phyloP scores from a whole-genome alignment of 2,888 invertebrate genomes.

The Leucania comma region DNA sequence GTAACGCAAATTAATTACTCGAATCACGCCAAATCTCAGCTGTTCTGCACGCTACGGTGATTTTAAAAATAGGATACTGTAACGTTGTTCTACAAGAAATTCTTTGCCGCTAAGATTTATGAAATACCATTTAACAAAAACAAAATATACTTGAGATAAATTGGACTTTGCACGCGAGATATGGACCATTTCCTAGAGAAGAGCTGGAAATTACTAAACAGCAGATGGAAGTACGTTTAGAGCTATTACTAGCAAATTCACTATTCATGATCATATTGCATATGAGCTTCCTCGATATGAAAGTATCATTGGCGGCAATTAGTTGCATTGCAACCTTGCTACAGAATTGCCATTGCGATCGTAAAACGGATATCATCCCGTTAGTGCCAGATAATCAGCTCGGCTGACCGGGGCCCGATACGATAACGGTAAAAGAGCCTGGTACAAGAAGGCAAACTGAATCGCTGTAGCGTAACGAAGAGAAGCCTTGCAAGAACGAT shows the following conservation, averaged over 20 bases:
- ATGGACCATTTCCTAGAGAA: slow-evolving; percentile 58
- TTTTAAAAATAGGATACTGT: slow-evolving; percentile 66
- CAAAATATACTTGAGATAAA: slow-evolving; percentile 48
- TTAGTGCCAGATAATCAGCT: slow-evolving; percentile 82
- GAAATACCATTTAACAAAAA: slow-evolving; percentile 58
- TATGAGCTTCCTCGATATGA: slow-evolving; percentile 39
- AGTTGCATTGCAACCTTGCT: slow-evolving; percentile 61
- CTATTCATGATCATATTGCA: slow-evolving; percentile 10
- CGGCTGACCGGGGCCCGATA: slow-evolving; percentile 72
- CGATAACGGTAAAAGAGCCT: slow-evolving; percentile 80
- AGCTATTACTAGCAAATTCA: slow-evolving; percentile 42
- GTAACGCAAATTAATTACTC: slow-evolving; percentile 66
- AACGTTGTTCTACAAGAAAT: slow-evolving; percentile 61
- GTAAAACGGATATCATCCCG: slow-evolving; percentile 80
- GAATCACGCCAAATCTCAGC: slow-evolving; percentile 68
- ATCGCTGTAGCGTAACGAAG: slow-evolving; percentile 77
- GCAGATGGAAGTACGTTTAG: slow-evolving; percentile 24
- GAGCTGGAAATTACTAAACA: slow-evolving; percentile 37
- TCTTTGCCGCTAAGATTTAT: slow-evolving; percentile 57
- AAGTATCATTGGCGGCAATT: slow-evolving; percentile 59
- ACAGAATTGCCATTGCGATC: slow-evolving; percentile 65
- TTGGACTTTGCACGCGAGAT: slow-evolving; percentile 39
- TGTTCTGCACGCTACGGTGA: slow-evolving; percentile 68
- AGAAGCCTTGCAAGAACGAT: slow-evolving; percentile 86
- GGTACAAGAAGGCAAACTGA: slow-evolving; percentile 72